phyloP scores from a whole-genome alignment of 2,888 invertebrate species.

The Drosophila incognita region DNA sequence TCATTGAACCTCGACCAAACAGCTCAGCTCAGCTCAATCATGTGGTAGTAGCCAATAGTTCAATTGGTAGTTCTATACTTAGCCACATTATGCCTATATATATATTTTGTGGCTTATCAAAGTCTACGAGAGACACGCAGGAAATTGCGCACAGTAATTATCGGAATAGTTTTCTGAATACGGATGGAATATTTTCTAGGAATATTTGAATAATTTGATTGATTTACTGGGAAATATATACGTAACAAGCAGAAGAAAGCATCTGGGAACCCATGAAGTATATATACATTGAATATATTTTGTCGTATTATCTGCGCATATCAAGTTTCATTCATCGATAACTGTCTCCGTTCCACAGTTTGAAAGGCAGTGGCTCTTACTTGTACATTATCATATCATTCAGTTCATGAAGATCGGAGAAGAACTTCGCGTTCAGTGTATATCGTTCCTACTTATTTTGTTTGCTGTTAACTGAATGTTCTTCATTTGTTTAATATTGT shows the following conservation, averaged over 20 bases:
- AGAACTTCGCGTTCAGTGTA: background rate
- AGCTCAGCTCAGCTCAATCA: background rate
- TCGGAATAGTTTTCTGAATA: background rate
- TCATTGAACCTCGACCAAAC: conserved; percentile 2
- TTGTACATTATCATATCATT: background rate
- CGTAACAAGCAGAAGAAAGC: background rate
- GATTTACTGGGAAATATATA: background rate
- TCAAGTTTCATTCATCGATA: background rate
- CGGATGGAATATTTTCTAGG: background rate
- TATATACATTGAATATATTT: background rate
- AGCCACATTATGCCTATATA: background rate
- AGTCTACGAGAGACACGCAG: background rate
- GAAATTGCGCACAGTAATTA: background rate
- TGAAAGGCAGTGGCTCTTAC: too few species aligned
- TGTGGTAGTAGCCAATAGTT: background rate
- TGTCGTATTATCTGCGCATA: background rate
- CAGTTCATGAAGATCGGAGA: background rate
- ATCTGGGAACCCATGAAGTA: background rate
- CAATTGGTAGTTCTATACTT: background rate
- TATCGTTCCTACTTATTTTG: background rate
- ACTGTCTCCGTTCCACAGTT: too few species aligned
- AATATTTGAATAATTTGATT: background rate
- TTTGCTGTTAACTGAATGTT: background rate
- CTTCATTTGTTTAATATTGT: background rate
- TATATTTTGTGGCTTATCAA: background rate